A percentile compares a stretch with the other conserved stretches of the same genome.
These are phyloP conservation scores for Ceratina calcarata DNA, from an alignment of 1,140 invertebrate species.

Conservation along the genomic window DNA sequence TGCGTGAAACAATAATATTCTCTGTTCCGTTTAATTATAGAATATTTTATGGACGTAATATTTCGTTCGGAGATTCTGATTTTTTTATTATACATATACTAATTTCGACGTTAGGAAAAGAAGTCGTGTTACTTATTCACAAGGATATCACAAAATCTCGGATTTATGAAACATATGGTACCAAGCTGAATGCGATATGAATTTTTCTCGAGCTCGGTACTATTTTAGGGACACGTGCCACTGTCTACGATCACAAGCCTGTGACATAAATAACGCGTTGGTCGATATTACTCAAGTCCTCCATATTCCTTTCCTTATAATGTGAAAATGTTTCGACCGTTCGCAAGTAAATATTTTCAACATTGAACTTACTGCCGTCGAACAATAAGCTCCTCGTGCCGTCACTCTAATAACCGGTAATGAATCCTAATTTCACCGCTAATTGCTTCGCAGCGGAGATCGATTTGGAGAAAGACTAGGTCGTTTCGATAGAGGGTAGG, in stretches of 20 bases:
- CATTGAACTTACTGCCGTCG: neutral
- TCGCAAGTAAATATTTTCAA: constrained; percentile 18
- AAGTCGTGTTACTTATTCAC: too few species aligned
- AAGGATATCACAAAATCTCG: too few species aligned
- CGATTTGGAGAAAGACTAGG: neutral
- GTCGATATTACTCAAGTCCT: constrained; percentile 36
- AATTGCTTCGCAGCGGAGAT: constrained; percentile 33
- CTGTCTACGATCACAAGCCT: constrained; percentile 17
- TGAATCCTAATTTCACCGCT: constrained; percentile 49
- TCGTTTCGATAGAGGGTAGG: constrained; percentile 27
- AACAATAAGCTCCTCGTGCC: neutral
- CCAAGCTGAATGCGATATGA: neutral
- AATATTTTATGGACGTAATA: too few species aligned
- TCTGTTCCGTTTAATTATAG: too few species aligned
- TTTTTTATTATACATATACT: too few species aligned
- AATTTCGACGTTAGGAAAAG: too few species aligned
- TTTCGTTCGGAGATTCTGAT: too few species aligned
- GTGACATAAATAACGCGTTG: constrained; percentile 40
- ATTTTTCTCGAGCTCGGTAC: neutral
- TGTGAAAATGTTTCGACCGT: neutral
- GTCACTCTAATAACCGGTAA: constrained; percentile 19
- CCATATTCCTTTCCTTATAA: constrained; percentile 22
- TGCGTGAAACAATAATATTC: too few species aligned
- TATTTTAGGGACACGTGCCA: constrained; percentile 17
- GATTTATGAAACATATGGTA: too few species aligned